Conservation (phyloP, 2,888 invertebrate species). For the Macaria liturata region DNA sequence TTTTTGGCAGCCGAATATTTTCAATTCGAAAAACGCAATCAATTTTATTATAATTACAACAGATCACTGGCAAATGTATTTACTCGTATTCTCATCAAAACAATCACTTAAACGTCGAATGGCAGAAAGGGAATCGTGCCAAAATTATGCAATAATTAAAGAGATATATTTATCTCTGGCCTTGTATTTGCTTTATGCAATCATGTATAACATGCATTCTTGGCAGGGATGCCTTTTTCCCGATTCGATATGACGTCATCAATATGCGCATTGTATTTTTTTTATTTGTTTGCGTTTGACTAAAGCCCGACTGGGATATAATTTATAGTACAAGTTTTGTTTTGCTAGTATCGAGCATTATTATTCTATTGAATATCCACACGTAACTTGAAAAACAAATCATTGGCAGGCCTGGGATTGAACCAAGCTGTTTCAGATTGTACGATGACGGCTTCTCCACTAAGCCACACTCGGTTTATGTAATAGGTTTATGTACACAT, state of each 20-base stretch:
- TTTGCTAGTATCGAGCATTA: too few relatives aligned
- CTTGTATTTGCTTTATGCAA: conserved; percentile 17
- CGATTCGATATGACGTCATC: conserved; percentile 1
- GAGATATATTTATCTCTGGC: conserved; percentile 8
- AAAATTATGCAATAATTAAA: conserved; percentile 21
- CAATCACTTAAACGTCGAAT: conserved; percentile 4
- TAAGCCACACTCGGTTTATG: too few relatives aligned
- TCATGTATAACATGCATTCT: conserved; percentile 28
- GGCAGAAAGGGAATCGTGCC: conserved; percentile 8
- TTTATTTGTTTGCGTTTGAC: background rate
- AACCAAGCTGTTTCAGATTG: too few relatives aligned
- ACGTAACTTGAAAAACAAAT: too few relatives aligned
- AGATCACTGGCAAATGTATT: background rate
- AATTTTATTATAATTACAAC: too few relatives aligned
- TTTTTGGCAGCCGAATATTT: background rate
- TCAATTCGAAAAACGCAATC: background rate
- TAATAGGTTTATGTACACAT: too few relatives aligned
- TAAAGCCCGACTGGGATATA: background rate
- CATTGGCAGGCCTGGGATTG: too few relatives aligned
- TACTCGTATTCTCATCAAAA: background rate
- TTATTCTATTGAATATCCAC: too few relatives aligned
- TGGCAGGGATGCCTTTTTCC: conserved; percentile 24
- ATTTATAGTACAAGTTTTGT: too few relatives aligned
- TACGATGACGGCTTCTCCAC: too few relatives aligned
- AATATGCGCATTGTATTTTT: conserved; percentile 3